Conservation (phyloP, 2,888 invertebrate genomes). For the Punctoribates punctum region DNA sequence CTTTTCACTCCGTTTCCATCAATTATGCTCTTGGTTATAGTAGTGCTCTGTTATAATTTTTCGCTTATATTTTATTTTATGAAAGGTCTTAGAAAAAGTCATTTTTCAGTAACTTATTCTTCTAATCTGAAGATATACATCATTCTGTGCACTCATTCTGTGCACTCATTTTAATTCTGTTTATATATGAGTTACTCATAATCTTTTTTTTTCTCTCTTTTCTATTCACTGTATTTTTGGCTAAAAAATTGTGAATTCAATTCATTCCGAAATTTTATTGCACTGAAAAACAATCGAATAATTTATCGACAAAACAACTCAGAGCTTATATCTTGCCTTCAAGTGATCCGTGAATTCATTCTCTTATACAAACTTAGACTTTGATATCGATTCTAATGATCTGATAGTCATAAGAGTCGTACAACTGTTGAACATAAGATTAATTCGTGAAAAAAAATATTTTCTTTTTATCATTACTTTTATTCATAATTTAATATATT, state of each 20-base stretch:
- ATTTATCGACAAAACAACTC: neutral
- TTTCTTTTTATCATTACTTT: no score
- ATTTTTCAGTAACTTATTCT: constrained; percentile 13
- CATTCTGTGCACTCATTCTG: neutral
- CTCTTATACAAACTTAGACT: neutral
- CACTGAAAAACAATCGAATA: neutral
- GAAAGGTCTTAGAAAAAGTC: constrained; percentile 1
- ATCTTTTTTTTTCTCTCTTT: neutral
- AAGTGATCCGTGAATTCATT: neutral
- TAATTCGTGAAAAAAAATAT: no score
- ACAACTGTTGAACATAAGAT: no score
- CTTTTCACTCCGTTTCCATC: neutral
- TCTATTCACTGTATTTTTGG: neutral
- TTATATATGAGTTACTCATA: neutral
- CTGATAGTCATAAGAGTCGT: neutral
- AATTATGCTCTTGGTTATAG: neutral
- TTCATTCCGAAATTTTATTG: neutral
- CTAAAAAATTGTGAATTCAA: neutral
- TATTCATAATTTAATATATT: no score
- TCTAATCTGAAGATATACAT: constrained; percentile 6
- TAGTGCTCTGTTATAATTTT: neutral
- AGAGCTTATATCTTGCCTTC: neutral
- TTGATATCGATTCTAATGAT: neutral
- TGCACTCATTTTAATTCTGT: constrained; percentile 4
- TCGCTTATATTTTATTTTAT: neutral